Evolutionary conservation across 92 coral and sea anemone species (phyloP), one percentile per base, ranked within the genome.

Genomic region (Siderastrea radians): DNA sequence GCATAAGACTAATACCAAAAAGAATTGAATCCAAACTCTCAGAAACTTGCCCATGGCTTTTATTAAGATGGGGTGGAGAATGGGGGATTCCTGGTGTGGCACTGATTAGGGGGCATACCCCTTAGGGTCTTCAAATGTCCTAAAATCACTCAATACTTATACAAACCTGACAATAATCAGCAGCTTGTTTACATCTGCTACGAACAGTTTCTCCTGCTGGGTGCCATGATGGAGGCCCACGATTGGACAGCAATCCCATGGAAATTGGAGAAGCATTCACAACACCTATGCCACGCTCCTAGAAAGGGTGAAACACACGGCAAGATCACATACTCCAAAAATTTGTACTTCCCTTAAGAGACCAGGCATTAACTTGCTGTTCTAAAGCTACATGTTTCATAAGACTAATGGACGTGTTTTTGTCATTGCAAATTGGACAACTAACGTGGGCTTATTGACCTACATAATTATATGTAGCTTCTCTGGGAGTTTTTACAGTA

Each of bases 211-310:
- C 87, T 4, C 88, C 83, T 3, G 99, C 99, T 45, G 99, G 99
- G 78, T 97, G 99, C 99, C 99, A 97, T 9, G 88, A 19, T 49
- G 99, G 99, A 17, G 99, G 99, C 3, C 99, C 99, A 68, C 98
- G 94, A 48, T 88, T 90, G 2, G 98, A 94, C 66, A 97, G 80
- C 77, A 97, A 92, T 51, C 99, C 99, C 99, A 97, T 97, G 43
- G 99, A 97, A 77, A 97, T 89, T 47, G 99, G 99, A 19, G 99
- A 96, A 51, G 98, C 99, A 90, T 97, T 97, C 58, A 97, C 93
- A 52, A 97, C 92, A 46, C 99, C 99, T 51, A 97, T 90, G 68
- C 97, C 99, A 86, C 62, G 87, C 71, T 93, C 95, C 99, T 96
- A 9, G 54, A 3, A 44, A n/a, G 16, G 54, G 65, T 12, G 57